Conservation (phyloP, 2,113 vertebrate species). For the Plotosus lineatus region DNA sequence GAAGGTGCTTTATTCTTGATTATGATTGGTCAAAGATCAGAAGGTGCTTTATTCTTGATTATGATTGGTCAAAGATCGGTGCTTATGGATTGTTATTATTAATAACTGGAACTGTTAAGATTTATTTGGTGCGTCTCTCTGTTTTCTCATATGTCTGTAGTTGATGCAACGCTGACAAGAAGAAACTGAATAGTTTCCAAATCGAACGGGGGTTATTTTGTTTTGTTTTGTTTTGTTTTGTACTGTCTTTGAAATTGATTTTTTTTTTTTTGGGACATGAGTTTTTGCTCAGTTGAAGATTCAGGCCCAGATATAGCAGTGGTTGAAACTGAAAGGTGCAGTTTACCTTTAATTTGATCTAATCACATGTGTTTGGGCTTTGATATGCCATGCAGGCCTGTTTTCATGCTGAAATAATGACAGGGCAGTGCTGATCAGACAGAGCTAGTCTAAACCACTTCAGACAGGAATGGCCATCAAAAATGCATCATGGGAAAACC, state of each 20-base stretch:
- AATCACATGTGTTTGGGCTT: slow-evolving; percentile 13
- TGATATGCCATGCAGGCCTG: slow-evolving; percentile 10
- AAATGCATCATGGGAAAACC: background rate
- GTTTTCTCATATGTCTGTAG: background rate
- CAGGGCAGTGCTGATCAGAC: slow-evolving; percentile 8
- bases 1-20: background rate
- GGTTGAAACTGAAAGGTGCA: slow-evolving; percentile 9
- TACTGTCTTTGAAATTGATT: background rate
- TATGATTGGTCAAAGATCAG: background rate
- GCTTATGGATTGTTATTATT: background rate
- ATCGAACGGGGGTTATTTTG: background rate
- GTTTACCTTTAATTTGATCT: slow-evolving; percentile 19
- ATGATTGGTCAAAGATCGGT: background rate
- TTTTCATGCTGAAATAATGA: slow-evolving; percentile 25
- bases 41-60: background rate
- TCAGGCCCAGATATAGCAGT: slow-evolving; percentile 1
- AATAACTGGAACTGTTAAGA: no score
- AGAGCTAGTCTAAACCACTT: slow-evolving; percentile 3
- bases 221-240: background rate
- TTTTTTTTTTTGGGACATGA: background rate
- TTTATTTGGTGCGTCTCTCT: background rate
- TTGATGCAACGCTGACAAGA: background rate
- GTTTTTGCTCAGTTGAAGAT: background rate
- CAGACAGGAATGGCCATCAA: background rate
- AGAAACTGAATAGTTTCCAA: background rate